Conservation (phyloP, 2,797 vertebrate species). For the Menidia menidia region DNA sequence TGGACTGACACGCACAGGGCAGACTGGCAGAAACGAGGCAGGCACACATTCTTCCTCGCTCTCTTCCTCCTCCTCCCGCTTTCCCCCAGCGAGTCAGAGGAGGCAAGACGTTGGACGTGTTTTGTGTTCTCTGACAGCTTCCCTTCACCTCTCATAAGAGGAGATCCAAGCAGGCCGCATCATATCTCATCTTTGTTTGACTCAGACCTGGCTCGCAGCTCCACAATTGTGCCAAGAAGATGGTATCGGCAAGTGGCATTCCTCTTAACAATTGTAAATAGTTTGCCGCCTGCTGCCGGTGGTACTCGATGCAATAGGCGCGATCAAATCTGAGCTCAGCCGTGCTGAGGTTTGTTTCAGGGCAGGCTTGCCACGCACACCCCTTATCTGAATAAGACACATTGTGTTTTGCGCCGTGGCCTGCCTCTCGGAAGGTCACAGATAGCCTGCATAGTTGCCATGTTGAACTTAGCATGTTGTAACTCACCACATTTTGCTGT, state of each 20-base stretch:
- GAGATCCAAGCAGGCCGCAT: constrained; percentile 74
- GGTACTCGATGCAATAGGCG: constrained; percentile 70
- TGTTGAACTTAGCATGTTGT: constrained; percentile 34
- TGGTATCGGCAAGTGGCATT: constrained; percentile 58
- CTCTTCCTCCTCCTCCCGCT: constrained; percentile 40
- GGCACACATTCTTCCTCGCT: constrained; percentile 12
- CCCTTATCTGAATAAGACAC: constrained; percentile 47
- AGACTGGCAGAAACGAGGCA: constrained; percentile 81
- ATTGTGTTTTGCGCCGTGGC: constrained; percentile 39
- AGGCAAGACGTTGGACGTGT: constrained; percentile 72
- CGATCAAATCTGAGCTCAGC: constrained; percentile 67
- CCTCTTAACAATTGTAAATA: constrained; percentile 73
- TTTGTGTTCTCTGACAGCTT: constrained; percentile 80
- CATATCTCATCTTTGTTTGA: constrained; percentile 78
- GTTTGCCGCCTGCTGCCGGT: constrained; percentile 62
- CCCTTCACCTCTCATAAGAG: constrained; percentile 78
- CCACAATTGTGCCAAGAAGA: constrained; percentile 65
- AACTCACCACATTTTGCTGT: constrained; percentile 36
- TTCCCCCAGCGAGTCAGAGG: constrained; percentile 67
- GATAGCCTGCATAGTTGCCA: constrained; percentile 35
- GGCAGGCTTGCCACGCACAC: constrained; percentile 38
- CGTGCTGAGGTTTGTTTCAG: constrained; percentile 40
- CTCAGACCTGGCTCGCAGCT: constrained; percentile 65
- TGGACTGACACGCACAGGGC: constrained; percentile 84
- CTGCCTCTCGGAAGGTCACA: constrained; percentile 38